These are phyloP conservation scores for Dynastes maya DNA, from an alignment of 2,888 invertebrate species.

Conservation along the genomic window DNA sequence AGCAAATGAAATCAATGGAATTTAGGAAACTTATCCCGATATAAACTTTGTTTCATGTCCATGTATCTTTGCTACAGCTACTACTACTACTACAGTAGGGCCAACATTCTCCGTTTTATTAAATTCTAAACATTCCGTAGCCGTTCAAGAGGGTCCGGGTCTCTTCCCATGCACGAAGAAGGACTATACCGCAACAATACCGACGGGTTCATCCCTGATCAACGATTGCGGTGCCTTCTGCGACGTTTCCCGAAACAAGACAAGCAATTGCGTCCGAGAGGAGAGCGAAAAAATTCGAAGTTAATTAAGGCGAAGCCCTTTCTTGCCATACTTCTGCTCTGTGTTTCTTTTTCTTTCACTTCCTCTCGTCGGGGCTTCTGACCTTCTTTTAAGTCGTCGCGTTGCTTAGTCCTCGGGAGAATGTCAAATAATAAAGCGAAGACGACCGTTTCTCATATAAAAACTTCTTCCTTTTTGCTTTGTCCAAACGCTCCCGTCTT, in stretches of 20 bases:
- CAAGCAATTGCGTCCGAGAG: constrained; percentile 5
- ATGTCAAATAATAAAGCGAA: constrained; percentile 39
- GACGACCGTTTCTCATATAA: constrained; percentile 23
- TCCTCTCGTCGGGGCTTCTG: neutral
- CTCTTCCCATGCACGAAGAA: neutral
- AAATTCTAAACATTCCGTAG: constrained; percentile 31
- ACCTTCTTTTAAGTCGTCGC: neutral
- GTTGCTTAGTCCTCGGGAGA: constrained; percentile 9
- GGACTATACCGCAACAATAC: constrained; percentile 26
- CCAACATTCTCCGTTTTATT: constrained; percentile 35
- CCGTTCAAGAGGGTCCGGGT: constrained; percentile 13
- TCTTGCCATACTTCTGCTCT: too few relatives aligned
- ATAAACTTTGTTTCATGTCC: constrained; percentile 34
- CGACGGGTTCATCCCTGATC: constrained; percentile 9
- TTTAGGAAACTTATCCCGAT: constrained; percentile 31
- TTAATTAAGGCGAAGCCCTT: constrained; percentile 36
- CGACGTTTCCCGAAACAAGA: constrained; percentile 28
- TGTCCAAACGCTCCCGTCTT: too few relatives aligned
- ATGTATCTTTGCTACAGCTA: constrained; percentile 1
- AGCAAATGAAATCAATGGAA: constrained; percentile 1
- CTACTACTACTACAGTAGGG: neutral
- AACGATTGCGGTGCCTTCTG: constrained; percentile 33
- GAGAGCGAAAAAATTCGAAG: constrained; percentile 33
- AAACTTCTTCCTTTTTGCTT: neutral
- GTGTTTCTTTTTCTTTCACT: neutral